Conservation (phyloP, 2,113 vertebrate species). For the Cathartes aura region DNA sequence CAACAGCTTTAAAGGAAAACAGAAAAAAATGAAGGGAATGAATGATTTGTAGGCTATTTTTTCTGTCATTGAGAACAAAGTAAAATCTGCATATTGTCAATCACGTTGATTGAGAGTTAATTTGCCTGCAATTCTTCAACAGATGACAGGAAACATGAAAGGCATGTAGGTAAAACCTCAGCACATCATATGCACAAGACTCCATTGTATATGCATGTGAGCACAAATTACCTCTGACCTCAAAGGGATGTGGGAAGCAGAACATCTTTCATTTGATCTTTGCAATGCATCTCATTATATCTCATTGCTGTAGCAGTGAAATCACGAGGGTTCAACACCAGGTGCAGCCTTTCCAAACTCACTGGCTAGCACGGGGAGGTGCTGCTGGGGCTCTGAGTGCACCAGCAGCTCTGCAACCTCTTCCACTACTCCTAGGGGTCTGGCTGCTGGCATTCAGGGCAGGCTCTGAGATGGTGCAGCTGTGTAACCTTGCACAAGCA, state of each 20-base stretch:
- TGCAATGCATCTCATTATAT: background rate
- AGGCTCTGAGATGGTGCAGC: background rate
- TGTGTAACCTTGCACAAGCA: background rate
- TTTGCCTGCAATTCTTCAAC: background rate
- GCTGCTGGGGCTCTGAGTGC: background rate
- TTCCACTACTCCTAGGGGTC: accelerated
- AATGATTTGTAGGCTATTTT: background rate
- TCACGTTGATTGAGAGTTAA: background rate
- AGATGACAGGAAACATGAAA: background rate
- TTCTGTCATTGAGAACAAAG: background rate
- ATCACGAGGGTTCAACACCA: accelerated
- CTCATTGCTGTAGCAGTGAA: background rate
- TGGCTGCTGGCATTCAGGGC: background rate
- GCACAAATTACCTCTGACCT: background rate
- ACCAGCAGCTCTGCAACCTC: background rate
- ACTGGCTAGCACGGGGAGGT: background rate
- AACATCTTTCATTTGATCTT: background rate
- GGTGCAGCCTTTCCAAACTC: background rate
- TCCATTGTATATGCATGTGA: background rate
- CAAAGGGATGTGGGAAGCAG: background rate
- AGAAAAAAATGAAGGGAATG: background rate
- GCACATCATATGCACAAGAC: background rate
- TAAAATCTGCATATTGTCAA: background rate
- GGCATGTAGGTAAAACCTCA: background rate
- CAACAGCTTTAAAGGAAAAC: background rate